Base-by-base conservation (phyloP, 2,113 vertebrate genomes). In the Apodemus sylvaticus region DNA sequence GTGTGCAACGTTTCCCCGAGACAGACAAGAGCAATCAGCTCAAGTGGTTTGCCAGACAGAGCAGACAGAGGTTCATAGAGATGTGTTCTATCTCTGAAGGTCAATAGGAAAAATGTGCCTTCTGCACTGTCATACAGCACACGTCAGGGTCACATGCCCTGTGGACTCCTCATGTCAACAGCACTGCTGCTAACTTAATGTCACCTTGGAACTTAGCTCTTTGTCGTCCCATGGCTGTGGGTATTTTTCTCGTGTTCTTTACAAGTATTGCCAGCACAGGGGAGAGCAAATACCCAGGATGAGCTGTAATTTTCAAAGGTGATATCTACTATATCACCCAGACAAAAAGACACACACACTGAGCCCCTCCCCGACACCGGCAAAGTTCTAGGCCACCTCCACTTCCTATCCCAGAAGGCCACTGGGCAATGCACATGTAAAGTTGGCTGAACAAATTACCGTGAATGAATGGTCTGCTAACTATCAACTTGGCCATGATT, bases 101-200 rank as follows among this genome's bases (percentile, higher is more conserved):
- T 26, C 39, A 77, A 55, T 22, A 62, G 64, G 64, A 4, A 79
- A 36, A 39, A 31, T 1, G 14, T 0, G 20, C 12, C 51, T 5
- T 62, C 5, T 1, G 1, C 0, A 4, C 31, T 0, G 0, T 31
- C 1, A 31, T 1, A 3, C 0, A 39, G 42, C 26, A 7, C 19
- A 7, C 19, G 5, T 53, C 48, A 42, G 42, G 17, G n/a, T 39
- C 16, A 34, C 9, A 22, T 0, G 2, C 20, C 62, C 4, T 16
- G 9, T 9, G 3, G 5, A 1, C 14, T 16, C 55, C n/a, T 31
- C 29, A 7, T 34, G 58, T 39, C 39, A 22, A 14, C 7, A 5
- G 5, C 31, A 5, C 0, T 8, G 39, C 14, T 29, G 11, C 42
- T 68, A 3, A 45, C 11, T 55, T 42, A 3, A 1, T 1, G 7